Evolutionary conservation across 2,113 vertebrate genomes (phyloP).

Genomic region (Canis aureus): DNA sequence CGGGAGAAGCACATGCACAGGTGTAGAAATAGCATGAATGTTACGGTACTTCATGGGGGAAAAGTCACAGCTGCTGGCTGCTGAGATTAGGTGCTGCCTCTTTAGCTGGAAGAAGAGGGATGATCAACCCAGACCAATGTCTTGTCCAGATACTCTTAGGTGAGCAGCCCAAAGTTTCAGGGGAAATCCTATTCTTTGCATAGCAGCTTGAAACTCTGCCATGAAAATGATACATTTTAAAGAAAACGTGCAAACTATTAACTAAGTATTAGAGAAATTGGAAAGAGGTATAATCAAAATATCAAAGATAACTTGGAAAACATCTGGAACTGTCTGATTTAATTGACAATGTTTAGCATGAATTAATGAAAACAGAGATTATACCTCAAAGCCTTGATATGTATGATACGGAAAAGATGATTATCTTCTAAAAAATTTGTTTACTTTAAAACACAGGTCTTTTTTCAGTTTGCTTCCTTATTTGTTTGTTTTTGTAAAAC

Average conservation of each 20-base stretch:
- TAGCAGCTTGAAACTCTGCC: neutral
- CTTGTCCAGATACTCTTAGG: neutral
- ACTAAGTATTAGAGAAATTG: slow-evolving; percentile 43
- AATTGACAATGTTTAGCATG: slow-evolving; percentile 54
- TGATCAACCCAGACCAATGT: neutral
- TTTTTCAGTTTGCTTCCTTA: neutral
- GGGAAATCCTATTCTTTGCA: neutral
- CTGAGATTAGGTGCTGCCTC: neutral
- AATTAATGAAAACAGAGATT: slow-evolving; percentile 69
- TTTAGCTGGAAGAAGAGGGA: neutral
- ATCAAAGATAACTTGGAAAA: slow-evolving; percentile 68
- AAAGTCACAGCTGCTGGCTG: neutral
- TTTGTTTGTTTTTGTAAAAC: slow-evolving; percentile 12
- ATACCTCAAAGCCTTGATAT: slow-evolving; percentile 36
- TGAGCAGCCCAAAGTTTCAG: neutral
- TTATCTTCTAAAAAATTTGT: slow-evolving; percentile 11
- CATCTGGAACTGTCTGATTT: slow-evolving; percentile 57
- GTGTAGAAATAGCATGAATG: neutral
- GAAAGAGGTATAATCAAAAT: slow-evolving; percentile 67
- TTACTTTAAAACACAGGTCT: slow-evolving; percentile 20
- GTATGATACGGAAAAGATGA: slow-evolving; percentile 24
- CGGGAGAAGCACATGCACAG: accelerated
- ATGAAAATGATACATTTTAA: slow-evolving; percentile 14
- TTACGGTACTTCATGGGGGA: neutral
- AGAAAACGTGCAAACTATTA: slow-evolving; percentile 40